Evolutionary conservation across 2,888 invertebrate genomes (phyloP), one percentile per base, ranked within the genome.

Genomic region (Sclerodermus sp.): DNA sequence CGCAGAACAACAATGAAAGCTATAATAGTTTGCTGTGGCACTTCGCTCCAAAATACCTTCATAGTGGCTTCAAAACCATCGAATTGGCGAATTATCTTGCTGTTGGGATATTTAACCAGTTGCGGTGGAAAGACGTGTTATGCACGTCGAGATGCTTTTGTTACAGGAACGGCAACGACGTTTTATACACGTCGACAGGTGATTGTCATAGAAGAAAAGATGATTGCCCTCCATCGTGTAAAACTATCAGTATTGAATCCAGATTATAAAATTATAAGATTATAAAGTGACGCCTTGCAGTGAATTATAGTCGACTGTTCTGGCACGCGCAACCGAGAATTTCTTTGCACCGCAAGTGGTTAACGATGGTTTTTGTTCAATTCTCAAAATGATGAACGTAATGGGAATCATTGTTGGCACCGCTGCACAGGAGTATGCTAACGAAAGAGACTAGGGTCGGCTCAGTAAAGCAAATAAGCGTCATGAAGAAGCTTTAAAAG

Each of bases 21-120:
- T 56, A 50, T 40, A 53, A 57, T 23, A 51, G 46, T 14, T 57
- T 57, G 32, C 51, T 57, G 32, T 54, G 51, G 51, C 57, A 53
- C 48, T 51, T 56, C 43, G 38, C 50, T 37, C 53, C 53, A 29
- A 56, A 56, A 38, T 47, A 56, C 46, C 50, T 50, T 31, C 53
- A 53, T 31, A 50, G 34, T 40, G 48, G 53, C 12, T n/a, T 56
- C 2, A 53, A 56, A 49, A 56, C 53, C 13, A 51, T 56, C 31
- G 23, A 48, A 43, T 42, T 48, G 16, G 14, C 56, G 8, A 53
- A 55, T 56, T 42, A 29, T 10, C 14, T 56, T 30, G 53, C 55
- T 10, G 18, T 31, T 47, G 16, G 39, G 17, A 56, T 56, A 40
- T 56, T 50, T 31, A n/a, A n/a, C n/a, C n/a, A n/a, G n/a, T n/a